A percentile compares a stretch with the other conserved stretches of the same genome.
Evolutionary conservation across 2,113 vertebrate genomes (phyloP).

Genomic region (Mesembrinibis cayennensis): DNA sequence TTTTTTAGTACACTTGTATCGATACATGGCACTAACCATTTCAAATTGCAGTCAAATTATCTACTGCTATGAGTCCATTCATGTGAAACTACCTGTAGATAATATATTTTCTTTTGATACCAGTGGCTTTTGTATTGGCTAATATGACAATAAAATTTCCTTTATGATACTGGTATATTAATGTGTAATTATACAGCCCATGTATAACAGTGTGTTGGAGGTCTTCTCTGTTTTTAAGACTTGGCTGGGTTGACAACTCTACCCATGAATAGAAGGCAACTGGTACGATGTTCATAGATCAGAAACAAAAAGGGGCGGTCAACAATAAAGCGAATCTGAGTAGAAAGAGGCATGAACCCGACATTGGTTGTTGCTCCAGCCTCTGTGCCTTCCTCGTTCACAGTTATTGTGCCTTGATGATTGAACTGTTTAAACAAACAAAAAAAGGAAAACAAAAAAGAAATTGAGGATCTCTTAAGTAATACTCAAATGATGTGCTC

Average conservation of each 20-base stretch:
- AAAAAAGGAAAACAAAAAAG: not conserved
- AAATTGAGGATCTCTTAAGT: not conserved
- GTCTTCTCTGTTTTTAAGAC: slow-evolving; percentile 29
- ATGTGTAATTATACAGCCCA: not conserved
- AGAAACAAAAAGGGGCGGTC: slow-evolving; percentile 94
- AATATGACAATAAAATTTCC: not conserved
- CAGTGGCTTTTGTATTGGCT: not conserved
- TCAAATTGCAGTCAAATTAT: slow-evolving; percentile 35
- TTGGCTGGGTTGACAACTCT: slow-evolving; percentile 87
- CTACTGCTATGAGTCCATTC: slow-evolving; percentile 1
- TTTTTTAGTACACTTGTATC: not conserved
- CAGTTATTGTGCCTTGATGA: slow-evolving; percentile 93
- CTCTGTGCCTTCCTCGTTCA: slow-evolving; percentile 95
- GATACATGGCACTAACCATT: not conserved
- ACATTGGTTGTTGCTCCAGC: slow-evolving; percentile 87
- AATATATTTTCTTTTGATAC: not conserved
- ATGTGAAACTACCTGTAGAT: not conserved
- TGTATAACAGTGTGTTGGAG: not conserved
- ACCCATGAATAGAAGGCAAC: slow-evolving; percentile 93
- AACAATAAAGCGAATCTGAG: slow-evolving; percentile 86
- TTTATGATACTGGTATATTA: slow-evolving; percentile 6
- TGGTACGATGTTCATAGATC: slow-evolving; percentile 93
- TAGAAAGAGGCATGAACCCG: slow-evolving; percentile 95
- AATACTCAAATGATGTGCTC: not conserved
- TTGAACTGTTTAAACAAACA: slow-evolving; percentile 80